A percentile compares a stretch with the other conserved stretches of the same genome.
phyloP scores from a whole-genome alignment of 2,113 vertebrate genomes.

The Albula goreensis region DNA sequence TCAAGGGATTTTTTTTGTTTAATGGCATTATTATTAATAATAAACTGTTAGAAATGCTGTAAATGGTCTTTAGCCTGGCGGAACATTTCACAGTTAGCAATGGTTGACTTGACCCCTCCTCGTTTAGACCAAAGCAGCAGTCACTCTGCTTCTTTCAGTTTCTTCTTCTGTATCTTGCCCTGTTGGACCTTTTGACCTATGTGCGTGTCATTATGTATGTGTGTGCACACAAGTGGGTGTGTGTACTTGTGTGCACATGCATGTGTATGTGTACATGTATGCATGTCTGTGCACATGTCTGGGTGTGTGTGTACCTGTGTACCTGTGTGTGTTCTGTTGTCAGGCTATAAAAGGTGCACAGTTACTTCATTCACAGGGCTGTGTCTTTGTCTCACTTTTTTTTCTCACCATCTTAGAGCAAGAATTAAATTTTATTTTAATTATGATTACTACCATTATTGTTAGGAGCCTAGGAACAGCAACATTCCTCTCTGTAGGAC shows the following conservation, averaged over 20 bases:
- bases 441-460: not conserved
- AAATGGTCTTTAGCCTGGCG: not conserved
- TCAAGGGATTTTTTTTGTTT: slow-evolving; percentile 3
- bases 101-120: not conserved
- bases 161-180: not conserved
- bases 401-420: not conserved
- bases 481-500: slow-evolving; percentile 7
- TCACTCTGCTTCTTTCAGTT: not conserved
- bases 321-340: not conserved
- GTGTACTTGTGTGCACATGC: not conserved
- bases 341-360: not conserved
- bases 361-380: slow-evolving; percentile 13
- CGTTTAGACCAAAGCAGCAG: not conserved
- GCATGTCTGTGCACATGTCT: not conserved
- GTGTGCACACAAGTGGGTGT: not conserved
- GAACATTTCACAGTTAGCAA: not conserved
- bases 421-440: slow-evolving; percentile 31
- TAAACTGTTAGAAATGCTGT: not conserved
- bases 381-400: not conserved
- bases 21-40: not conserved
- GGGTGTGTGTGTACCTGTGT: not conserved
- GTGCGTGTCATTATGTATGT: not conserved
- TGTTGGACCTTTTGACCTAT: not conserved
- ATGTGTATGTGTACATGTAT: not conserved
- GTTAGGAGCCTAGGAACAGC: slow-evolving; percentile 26